Evolutionary conservation across 2,113 vertebrate genomes (phyloP).

Genomic region (Cheilinus undulatus): DNA sequence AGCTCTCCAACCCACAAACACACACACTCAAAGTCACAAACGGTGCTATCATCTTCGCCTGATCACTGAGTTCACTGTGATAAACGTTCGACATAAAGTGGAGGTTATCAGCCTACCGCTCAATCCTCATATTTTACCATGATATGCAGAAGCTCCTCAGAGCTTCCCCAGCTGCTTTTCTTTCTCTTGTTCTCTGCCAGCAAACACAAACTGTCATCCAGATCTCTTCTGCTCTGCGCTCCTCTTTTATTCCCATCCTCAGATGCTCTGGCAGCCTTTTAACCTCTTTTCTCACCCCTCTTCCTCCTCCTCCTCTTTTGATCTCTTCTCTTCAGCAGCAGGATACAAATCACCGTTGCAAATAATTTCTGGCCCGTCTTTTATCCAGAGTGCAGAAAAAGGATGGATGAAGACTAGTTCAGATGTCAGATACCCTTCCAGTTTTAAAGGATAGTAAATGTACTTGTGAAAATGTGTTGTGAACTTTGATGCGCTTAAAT

Average conservation of each 20-base stretch:
- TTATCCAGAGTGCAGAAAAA: conserved; percentile 16
- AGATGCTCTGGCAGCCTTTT: conserved; percentile 22
- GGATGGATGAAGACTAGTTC: conserved; percentile 31
- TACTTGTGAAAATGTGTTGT: not conserved
- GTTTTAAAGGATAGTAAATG: not conserved
- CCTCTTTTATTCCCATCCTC: conserved; percentile 27
- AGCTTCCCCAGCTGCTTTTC: conserved; percentile 46
- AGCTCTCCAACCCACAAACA: not conserved
- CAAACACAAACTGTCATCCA: conserved; percentile 39
- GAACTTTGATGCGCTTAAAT: not conserved
- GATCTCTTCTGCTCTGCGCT: conserved; percentile 12
- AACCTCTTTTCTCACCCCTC: conserved; percentile 39
- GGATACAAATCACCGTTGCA: conserved; percentile 42
- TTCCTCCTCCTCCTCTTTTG: conserved; percentile 28
- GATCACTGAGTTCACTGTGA: conserved; percentile 29
- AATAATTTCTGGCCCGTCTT: conserved; percentile 37
- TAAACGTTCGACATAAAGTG: conserved; percentile 43
- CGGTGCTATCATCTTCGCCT: conserved; percentile 42
- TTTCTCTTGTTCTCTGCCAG: conserved; percentile 5
- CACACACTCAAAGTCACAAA: conserved; percentile 19
- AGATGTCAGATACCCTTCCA: conserved; percentile 23
- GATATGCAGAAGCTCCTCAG: conserved; percentile 30
- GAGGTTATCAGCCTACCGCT: conserved; percentile 42
- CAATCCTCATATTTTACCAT: conserved; percentile 38
- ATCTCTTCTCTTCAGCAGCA: conserved; percentile 10